Conservation (phyloP, 2,113 vertebrate genomes). For the Leuciscus idus region DNA sequence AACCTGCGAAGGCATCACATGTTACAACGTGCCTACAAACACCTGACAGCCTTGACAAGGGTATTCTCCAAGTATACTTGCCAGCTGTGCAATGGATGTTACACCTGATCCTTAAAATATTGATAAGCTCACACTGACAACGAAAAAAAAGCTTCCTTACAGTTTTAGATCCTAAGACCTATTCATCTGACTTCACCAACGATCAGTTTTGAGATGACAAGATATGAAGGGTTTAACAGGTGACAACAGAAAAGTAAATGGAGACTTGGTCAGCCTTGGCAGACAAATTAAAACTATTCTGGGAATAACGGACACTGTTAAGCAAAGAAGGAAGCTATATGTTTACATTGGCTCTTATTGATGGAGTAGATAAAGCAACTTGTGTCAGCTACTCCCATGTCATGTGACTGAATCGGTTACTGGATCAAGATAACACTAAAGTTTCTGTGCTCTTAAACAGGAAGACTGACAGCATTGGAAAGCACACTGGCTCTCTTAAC, state of each 20-base stretch:
- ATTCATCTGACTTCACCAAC: neutral
- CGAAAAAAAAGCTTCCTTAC: neutral
- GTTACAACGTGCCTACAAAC: slow-evolving; percentile 17
- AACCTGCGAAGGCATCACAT: slow-evolving; percentile 76
- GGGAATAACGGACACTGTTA: neutral
- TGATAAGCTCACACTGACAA: neutral
- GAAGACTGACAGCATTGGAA: neutral
- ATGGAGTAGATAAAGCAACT: slow-evolving; percentile 19
- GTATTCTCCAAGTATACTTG: neutral
- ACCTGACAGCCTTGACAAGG: neutral
- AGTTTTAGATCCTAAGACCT: neutral
- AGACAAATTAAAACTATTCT: neutral
- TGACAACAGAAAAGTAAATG: neutral
- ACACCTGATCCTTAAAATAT: neutral
- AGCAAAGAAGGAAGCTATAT: neutral
- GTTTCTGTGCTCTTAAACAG: neutral
- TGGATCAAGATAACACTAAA: neutral
- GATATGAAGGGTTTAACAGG: neutral
- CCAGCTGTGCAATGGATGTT: neutral
- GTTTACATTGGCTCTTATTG: neutral
- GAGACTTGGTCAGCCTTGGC: neutral
- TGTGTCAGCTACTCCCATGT: neutral
- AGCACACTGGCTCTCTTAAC: neutral
- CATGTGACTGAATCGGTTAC: slow-evolving; percentile 13
- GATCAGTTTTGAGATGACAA: neutral